A percentile compares a stretch with the other conserved stretches of the same genome.
Conservation (phyloP, 1,140 invertebrate genomes). For the Manduca sexta region DNA sequence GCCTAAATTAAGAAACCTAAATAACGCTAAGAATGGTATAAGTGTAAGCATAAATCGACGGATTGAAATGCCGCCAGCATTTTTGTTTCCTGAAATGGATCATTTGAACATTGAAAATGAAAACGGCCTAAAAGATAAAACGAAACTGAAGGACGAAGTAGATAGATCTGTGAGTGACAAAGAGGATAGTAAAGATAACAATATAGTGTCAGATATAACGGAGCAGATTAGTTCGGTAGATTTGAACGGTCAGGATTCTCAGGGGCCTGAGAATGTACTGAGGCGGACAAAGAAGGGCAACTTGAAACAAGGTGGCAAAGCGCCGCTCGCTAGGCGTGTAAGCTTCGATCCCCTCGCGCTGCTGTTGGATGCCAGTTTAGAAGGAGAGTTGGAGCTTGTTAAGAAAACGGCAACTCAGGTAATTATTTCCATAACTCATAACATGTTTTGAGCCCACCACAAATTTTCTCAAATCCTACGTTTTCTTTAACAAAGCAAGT, state of each 20-base stretch:
- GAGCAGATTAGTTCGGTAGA: slow-evolving; percentile 69
- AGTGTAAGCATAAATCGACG: slow-evolving; percentile 81
- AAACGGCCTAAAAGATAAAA: slow-evolving; percentile 52
- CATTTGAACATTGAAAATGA: slow-evolving; percentile 43
- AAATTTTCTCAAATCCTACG: no score
- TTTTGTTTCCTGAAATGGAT: slow-evolving; percentile 85
- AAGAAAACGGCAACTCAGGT: slow-evolving; percentile 96
- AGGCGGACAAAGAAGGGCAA: slow-evolving; percentile 83
- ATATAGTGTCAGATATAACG: slow-evolving; percentile 60
- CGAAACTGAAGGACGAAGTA: slow-evolving; percentile 56
- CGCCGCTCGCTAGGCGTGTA: slow-evolving; percentile 85
- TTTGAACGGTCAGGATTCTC: slow-evolving; percentile 71
- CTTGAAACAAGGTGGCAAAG: slow-evolving; percentile 80
- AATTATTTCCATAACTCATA: no score
- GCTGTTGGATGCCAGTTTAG: slow-evolving; percentile 95
- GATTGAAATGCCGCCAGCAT: slow-evolving; percentile 88
- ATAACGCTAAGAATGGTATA: slow-evolving; percentile 71
- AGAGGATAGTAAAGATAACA: slow-evolving; percentile 74
- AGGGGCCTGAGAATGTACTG: slow-evolving; percentile 74
- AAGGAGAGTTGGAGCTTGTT: slow-evolving; percentile 98
- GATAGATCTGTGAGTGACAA: slow-evolving; percentile 53
- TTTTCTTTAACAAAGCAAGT: no score
- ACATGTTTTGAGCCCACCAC: no score
- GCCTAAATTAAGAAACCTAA: slow-evolving; percentile 79
- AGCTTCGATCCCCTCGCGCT: slow-evolving; percentile 98